These are phyloP conservation scores for Crotalus viridis DNA, from an alignment of 2,113 vertebrate genomes.

Conservation along the genomic window DNA sequence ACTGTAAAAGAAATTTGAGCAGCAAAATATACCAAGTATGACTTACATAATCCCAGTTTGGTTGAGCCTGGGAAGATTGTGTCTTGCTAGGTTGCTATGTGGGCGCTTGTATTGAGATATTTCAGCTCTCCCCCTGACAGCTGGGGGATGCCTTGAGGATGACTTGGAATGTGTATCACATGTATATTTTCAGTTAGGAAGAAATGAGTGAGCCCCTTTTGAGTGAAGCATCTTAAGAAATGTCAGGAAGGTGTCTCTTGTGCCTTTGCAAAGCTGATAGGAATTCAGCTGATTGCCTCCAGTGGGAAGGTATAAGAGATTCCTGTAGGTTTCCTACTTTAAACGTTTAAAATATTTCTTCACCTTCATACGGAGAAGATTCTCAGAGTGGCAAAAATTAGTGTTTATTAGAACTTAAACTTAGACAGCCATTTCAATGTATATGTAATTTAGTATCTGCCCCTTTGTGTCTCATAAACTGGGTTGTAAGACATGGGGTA, in stretches of 20 bases:
- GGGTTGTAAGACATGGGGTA: not conserved
- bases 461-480: not conserved
- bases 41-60: not conserved
- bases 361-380: not conserved
- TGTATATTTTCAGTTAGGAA: slow-evolving; percentile 56
- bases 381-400: not conserved
- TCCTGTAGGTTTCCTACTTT: rapidly evolving
- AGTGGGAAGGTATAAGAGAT: slow-evolving; percentile 14
- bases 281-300: not conserved
- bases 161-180: slow-evolving; percentile 40
- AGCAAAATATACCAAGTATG: slow-evolving; percentile 1
- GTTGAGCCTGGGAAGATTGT: not conserved
- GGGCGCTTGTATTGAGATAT: not conserved
- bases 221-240: slow-evolving; percentile 40
- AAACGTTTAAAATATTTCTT: not conserved
- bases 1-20: not conserved
- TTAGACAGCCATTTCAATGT: not conserved
- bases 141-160: slow-evolving; percentile 42
- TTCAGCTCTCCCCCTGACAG: slow-evolving; percentile 43
- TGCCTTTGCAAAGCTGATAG: slow-evolving; percentile 13
- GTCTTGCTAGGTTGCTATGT: not conserved
- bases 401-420: not conserved
- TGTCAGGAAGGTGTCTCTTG: slow-evolving; percentile 26
- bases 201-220: slow-evolving; percentile 34
- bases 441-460: not conserved